Base-by-base conservation (phyloP, 1,140 invertebrate genomes). In the Megalopta genalis region DNA sequence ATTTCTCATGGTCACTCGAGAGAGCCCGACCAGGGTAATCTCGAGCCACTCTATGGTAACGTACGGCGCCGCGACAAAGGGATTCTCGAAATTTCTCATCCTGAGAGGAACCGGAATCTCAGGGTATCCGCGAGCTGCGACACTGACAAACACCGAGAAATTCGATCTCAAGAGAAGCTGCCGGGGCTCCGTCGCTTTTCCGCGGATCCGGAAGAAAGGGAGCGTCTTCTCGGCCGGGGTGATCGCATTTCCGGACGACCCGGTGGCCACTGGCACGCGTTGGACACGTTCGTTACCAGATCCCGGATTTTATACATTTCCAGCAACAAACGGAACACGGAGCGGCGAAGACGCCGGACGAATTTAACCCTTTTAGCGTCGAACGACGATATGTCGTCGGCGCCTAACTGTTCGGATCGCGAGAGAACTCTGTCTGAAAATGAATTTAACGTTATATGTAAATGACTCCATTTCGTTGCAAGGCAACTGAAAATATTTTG, bases 1-100 rank as follows among this genome's bases (percentile, higher is more conserved):
- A 86, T 86, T 86, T 86, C 85, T 86, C 85, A 83, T 86, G 85
- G 84, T 86, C 85, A 83, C 84, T 86, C 84, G 84, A 83, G 49
- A 83, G 49, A 52, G 49, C 49, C 85, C 69, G 71, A 46, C 73
- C 54, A n/a, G 66, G 77, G 84, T 86, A 86, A 86, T 86, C 84
- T 80, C 85, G 18, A 68, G 71, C 70, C 73, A 80, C 76, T 83
- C 81, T 76, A 74, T 75, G 74, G 71, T 79, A 85, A 85, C 84
- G 77, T 83, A 72, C 80, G 71, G 63, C 62, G 54, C 68, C 76
- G 76, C 84, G 73, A 86, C 85, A 86, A 86, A 86, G 84, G 85
- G 85, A 86, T 86, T 86, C 85, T 77, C 85, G 72, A 83, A 86
- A 86, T 86, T 86, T 83, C 85, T 82, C 83, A 72, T 78, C 77